Evolutionary conservation across 2,797 vertebrate species (phyloP), one percentile per base, ranked within the genome.

Genomic region (Simalia tracyae): DNA sequence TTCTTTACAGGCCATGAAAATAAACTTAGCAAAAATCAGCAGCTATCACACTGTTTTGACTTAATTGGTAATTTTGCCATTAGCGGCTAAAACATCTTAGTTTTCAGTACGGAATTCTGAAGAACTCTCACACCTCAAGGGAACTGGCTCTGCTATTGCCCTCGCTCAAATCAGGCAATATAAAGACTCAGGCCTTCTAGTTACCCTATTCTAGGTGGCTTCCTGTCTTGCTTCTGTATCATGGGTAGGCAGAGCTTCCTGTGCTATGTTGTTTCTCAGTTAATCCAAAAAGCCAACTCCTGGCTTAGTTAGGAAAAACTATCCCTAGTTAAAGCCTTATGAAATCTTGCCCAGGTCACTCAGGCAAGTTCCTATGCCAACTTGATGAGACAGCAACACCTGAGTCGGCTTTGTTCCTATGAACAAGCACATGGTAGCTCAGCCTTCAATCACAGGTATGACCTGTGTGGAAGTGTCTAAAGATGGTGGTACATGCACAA

Each of bases 401-500:
- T 61, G 57, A 26, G 64, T 54, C 24, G 94, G 94, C 85, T 94
- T 90, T 92, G 95, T 93, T 96, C 94, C 94, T 92, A 90, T 64
- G 93, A 91, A 95, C 93, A 95, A 94, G 95, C 95, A 96, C 95
- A 93, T 0, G 95, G 95, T 91, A 96, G 94, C 95, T 95, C 93
- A 97, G 94, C 90, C 94, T 94, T 90, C 92, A 92, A 92, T n/a
- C 88, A 89, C 84, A 90, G 84, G 88, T 0, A 61, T 92, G 94
- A 96, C 96, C 95, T 94, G 94, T 54, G 86, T 0, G 95, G 96
- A 97, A 96, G 96, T 96, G 94, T 94, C 96, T 10, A 60, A 96
- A 91, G 94, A 93, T 92, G 50, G 91, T 91, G 92, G 94, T 92
- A 94, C 97, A 97, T 97, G 96, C 97, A 97, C 94, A 97, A 91